phyloP scores from a whole-genome alignment of 2,888 invertebrate genomes.

The Trachelus stipa region DNA sequence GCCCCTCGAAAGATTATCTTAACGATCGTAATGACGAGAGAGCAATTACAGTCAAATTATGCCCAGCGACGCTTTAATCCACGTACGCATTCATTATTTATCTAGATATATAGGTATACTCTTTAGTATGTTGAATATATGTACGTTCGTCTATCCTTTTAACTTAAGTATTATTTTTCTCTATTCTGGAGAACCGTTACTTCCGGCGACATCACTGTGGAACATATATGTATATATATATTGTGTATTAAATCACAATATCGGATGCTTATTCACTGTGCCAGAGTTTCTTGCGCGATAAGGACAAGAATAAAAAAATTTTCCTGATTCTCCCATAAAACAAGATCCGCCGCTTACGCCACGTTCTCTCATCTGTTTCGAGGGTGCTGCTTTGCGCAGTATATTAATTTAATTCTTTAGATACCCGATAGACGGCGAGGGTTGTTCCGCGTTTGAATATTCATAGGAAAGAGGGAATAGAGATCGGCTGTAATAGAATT shows the following conservation, averaged over 20 bases:
- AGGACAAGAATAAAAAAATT: not conserved
- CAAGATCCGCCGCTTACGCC: not conserved
- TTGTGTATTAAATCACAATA: not conserved
- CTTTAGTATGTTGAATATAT: not conserved
- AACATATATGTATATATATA: too few species aligned
- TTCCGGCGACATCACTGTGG: not conserved
- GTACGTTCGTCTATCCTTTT: not conserved
- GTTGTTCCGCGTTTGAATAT: slow-evolving; percentile 61
- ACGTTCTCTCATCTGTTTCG: slow-evolving; percentile 15
- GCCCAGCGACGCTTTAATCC: not conserved
- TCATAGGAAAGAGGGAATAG: slow-evolving; percentile 66
- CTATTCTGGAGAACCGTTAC: not conserved
- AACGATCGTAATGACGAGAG: slow-evolving; percentile 3
- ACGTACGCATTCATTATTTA: not conserved
- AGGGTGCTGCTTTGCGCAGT: slow-evolving; percentile 56
- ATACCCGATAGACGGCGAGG: slow-evolving; percentile 62
- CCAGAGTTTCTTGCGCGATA: not conserved
- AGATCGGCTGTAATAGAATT: slow-evolving; percentile 67
- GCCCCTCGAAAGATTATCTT: slow-evolving; percentile 5
- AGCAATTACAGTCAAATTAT: slow-evolving; percentile 1
- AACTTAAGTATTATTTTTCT: not conserved
- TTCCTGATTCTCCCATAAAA: not conserved
- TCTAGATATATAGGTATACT: not conserved
- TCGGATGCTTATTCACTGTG: not conserved
- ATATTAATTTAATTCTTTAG: slow-evolving; percentile 67